phyloP scores from a whole-genome alignment of 53 echinoderm and acorn worm species.

The Zoroaster sp. region DNA sequence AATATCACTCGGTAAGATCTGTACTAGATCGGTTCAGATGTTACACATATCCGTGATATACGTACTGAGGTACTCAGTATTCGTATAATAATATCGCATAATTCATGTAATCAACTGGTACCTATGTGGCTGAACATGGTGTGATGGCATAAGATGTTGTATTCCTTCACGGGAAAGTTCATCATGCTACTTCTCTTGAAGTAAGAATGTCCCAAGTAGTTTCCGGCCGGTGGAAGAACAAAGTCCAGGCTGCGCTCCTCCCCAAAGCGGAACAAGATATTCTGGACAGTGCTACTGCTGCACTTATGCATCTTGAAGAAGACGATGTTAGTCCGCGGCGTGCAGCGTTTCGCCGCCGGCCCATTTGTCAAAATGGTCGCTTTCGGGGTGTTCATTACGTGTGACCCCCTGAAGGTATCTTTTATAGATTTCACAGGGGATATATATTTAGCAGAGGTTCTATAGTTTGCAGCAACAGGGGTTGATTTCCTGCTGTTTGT shows the following conservation, averaged over 20 bases:
- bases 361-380: background rate
- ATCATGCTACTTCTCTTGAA: constrained; percentile 58
- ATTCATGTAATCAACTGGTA: too few relatives aligned
- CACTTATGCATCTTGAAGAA: constrained; percentile 99
- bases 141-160: constrained; percentile 13
- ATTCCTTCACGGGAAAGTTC: constrained; percentile 58
- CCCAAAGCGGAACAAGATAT: constrained; percentile 90
- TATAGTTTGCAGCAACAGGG: background rate
- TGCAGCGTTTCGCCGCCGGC: background rate
- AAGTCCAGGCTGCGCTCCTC: constrained; percentile 75
- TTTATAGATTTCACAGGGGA: background rate
- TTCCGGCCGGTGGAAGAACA: constrained; percentile 79
- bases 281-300: constrained; percentile 94
- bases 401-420: background rate
- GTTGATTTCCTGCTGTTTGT: background rate
- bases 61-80: too few relatives aligned
- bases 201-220: constrained; percentile 76
- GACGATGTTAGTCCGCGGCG: constrained; percentile 58
- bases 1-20: too few relatives aligned
- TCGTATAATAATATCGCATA: too few relatives aligned
- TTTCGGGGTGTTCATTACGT: too few relatives aligned
- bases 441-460: background rate
- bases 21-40: too few relatives aligned
- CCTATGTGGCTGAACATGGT: constrained; percentile 80
- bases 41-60: too few relatives aligned